Evolutionary conservation across 2,113 vertebrate species (phyloP), one percentile per base, ranked within the genome.

Genomic region (Hydropotes inermis): DNA sequence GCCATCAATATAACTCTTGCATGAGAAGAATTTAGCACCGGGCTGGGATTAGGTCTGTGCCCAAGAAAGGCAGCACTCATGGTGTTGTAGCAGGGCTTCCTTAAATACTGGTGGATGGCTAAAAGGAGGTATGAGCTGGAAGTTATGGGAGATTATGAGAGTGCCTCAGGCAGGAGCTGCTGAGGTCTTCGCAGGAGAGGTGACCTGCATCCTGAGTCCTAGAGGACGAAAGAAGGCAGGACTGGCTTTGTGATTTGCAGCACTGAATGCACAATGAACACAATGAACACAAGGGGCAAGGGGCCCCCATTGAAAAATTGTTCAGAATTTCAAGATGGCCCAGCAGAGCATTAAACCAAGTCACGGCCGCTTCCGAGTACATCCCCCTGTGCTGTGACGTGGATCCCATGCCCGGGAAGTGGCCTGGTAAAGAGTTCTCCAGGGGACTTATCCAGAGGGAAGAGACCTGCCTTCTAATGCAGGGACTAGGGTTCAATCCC

Each of bases 21-120:
- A 0, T 7, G 45, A 13, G 90, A 52, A 57, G 61, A 61, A 12
- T 8, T 7, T 1, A 7, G 60, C 15, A 2, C 30, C 13, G 50
- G 19, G 52, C 74, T 39, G 47, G 19, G 33, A 21, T 50, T 19
- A 6, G 12, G 23, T 78, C 36, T 61, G 13, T 36, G 74, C 36
- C 30, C 33, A 3, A 61, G 28, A 67, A 15, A 36, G 74, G 27
- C 43, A 1, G n/a, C 30, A 27, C 28, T n/a, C 45, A 16, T 39
- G 70, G 45, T n/a, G 0, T 7, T 2, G 21, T 1, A 1, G 54
- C 43, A 2, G 33, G 50, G 27, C 2, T 28, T 43, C 6, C 0
- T 55, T 25, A 17, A 16, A 21, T 55, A 13, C 30, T 6, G n/a
- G n/a, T 39, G n/a, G 90, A 14, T 5, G 5, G 16, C 30, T 89